Evolutionary conservation across 2,888 invertebrate species (phyloP), one percentile per base, ranked within the genome.

Genomic region (Xylocampa areola): DNA sequence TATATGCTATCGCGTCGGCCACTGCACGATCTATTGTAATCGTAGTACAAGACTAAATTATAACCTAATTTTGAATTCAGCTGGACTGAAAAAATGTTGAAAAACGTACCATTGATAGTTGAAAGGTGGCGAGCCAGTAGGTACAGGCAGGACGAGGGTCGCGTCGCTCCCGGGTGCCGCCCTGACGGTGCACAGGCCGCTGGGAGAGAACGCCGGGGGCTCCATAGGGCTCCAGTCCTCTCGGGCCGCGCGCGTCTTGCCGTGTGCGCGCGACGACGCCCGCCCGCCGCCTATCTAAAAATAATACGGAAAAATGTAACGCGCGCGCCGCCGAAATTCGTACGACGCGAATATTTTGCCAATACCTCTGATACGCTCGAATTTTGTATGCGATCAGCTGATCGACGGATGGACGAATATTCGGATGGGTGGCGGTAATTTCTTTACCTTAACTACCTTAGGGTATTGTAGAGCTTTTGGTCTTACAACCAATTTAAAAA

Each of bases 261-360:
- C 88, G 91, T 91, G 89, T 90, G 91, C 90, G 88, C 82, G 77
- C 80, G 74, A 77, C 76, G 79, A 79, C 81, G 82, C 84, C 84
- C 87, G 86, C 80, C 82, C 85, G 89, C 90, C 91, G 87, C 88
- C 91, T 92, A 90, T 90, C 93, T 93, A 94, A 89, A 92, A 93
- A 94, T 94, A 94, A 88, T 89, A 86, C 89, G 80, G 84, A 92
- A 92, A 92, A 90, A 92, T 92, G 89, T 89, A 82, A 86, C 80
- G 75, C 89, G 84, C 86, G 81, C 88, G 81, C 84, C 77, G 80
- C 80, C 80, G 80, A 86, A 87, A 85, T 86, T 84, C 82, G 85
- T 87, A 84, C 82, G 85, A 83, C 76, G 88, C 90, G 86, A 89
- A 91, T 89, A 90, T 91, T 91, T 91, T 80, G 90, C 91, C 85